Percentiles rank a stretch among this genome's conserved stretches.
Conservation (phyloP, 2,113 vertebrate genomes). For the Mus spicilegus region DNA sequence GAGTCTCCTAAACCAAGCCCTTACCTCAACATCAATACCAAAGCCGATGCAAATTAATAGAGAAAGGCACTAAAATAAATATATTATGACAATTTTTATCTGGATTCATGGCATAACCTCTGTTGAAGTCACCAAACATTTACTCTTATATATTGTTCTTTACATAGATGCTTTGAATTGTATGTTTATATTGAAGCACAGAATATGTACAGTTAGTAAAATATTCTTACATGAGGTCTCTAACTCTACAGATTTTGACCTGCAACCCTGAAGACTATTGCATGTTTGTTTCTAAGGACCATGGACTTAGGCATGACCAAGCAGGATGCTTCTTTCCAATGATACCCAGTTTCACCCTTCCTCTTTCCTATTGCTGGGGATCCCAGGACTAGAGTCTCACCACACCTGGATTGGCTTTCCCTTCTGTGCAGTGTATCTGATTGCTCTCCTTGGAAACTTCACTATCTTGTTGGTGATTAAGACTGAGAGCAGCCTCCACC, state of each 20-base stretch:
- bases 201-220: background rate
- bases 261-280: background rate
- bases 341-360: background rate
- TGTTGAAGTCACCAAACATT: background rate
- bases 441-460: background rate
- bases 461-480: background rate
- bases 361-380: background rate
- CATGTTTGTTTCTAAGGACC: background rate
- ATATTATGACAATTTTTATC: background rate
- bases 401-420: background rate
- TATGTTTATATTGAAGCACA: background rate
- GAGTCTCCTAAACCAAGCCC: background rate
- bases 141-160: background rate
- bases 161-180: background rate
- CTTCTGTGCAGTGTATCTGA: background rate
- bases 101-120: background rate
- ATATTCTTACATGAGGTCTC: background rate
- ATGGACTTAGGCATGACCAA: background rate
- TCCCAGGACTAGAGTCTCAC: background rate
- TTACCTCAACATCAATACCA: background rate
- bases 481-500: background rate
- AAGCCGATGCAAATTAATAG: background rate
- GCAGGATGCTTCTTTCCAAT: background rate
- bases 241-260: background rate
- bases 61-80: background rate